phyloP scores from a whole-genome alignment of 2,797 vertebrate genomes.

The Argyrosomus regius region DNA sequence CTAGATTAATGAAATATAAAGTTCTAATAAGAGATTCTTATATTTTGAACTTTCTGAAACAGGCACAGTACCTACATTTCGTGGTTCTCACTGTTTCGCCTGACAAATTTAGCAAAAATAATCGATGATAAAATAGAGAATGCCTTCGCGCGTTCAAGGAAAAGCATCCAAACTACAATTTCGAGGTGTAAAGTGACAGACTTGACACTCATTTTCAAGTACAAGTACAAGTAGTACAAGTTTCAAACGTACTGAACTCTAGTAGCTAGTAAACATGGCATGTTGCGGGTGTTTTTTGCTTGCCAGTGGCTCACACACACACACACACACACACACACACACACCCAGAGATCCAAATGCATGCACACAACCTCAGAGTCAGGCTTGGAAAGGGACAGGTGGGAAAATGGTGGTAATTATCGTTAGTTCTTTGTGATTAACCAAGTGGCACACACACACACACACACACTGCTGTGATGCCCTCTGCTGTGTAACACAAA shows the following conservation, averaged over 20 bases:
- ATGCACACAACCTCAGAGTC: slow-evolving; percentile 43
- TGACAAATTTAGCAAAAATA: not conserved
- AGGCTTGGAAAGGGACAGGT: slow-evolving; percentile 58
- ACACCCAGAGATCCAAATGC: slow-evolving; percentile 17
- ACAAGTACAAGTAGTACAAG: too few relatives aligned
- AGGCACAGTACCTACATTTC: not conserved
- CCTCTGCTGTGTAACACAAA: slow-evolving; percentile 76
- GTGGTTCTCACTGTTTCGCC: not conserved
- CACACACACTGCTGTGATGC: slow-evolving; percentile 50
- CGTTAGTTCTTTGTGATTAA: slow-evolving; percentile 78
- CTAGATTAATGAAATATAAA: not conserved
- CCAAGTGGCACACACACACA: slow-evolving; percentile 60
- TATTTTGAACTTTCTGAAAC: not conserved
- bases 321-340: slow-evolving; percentile 26
- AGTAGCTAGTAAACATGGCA: slow-evolving; percentile 24
- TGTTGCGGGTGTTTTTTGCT: slow-evolving; percentile 27
- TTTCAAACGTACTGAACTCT: slow-evolving; percentile 6
- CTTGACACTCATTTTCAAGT: slow-evolving; percentile 1
- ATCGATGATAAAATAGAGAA: not conserved
- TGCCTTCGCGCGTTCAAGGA: not conserved
- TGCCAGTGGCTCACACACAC: slow-evolving; percentile 27
- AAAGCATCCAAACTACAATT: slow-evolving; percentile 13
- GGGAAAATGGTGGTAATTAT: slow-evolving; percentile 76
- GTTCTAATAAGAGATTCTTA: not conserved
- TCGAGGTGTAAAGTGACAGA: not conserved